A percentile compares a stretch with the other conserved stretches of the same genome.
Evolutionary conservation across 2,797 vertebrate species (phyloP).

Genomic region (Pangasius mekongensis): DNA sequence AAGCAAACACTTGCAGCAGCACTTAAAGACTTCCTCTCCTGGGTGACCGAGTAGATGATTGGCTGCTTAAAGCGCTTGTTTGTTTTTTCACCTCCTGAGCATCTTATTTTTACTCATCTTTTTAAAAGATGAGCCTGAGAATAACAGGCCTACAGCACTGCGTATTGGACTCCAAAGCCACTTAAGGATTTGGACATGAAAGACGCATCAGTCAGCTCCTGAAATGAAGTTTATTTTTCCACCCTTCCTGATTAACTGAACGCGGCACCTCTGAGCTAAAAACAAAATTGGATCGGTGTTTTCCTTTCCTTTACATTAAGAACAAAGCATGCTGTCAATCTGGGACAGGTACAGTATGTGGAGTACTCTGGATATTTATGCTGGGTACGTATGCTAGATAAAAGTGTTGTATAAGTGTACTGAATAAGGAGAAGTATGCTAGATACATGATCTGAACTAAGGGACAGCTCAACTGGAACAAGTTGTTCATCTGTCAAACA

Average conservation of each 20-base stretch:
- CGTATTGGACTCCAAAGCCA: constrained; percentile 49
- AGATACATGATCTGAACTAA: background rate
- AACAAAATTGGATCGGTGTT: constrained; percentile 35
- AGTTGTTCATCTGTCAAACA: background rate
- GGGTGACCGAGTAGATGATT: constrained; percentile 51
- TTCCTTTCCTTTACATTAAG: constrained; percentile 29
- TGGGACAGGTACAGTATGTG: background rate
- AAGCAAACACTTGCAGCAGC: constrained; percentile 49
- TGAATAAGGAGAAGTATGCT: background rate
- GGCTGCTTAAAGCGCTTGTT: constrained; percentile 54
- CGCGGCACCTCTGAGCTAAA: constrained; percentile 42
- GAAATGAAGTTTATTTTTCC: constrained; percentile 53
- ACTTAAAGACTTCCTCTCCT: constrained; percentile 54
- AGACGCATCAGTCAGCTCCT: constrained; percentile 39
- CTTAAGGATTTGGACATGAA: constrained; percentile 54
- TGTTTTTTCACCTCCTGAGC: constrained; percentile 48
- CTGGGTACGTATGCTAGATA: background rate
- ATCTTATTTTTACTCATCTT: constrained; percentile 52
- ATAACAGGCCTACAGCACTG: constrained; percentile 41
- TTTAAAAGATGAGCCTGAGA: constrained; percentile 37
- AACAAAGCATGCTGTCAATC: constrained; percentile 22
- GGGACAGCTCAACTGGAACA: background rate
- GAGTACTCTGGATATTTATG: background rate
- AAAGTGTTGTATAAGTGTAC: background rate
- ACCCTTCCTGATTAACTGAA: constrained; percentile 39